phyloP scores from a whole-genome alignment of 2,113 vertebrate genomes.

The Trichomycterus rosablanca region DNA sequence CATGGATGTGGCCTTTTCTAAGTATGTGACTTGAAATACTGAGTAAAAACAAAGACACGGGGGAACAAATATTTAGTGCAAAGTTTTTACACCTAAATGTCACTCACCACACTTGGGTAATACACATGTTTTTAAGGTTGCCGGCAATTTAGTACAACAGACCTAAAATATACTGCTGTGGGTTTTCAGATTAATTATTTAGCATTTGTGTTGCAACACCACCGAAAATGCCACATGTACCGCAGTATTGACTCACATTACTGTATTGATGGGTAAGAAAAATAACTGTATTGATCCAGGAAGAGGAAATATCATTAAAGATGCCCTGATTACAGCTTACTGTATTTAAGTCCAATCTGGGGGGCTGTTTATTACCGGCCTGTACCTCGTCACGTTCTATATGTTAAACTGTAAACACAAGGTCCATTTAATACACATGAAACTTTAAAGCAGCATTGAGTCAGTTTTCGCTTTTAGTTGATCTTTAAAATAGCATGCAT shows the following conservation, averaged over 20 bases:
- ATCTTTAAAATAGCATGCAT: too few species aligned
- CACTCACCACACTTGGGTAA: conserved; percentile 19
- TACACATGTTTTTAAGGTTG: conserved; percentile 4
- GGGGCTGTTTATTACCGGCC: too few species aligned
- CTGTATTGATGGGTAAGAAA: neutral
- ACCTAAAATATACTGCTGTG: neutral
- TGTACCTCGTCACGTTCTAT: too few species aligned
- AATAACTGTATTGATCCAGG: neutral
- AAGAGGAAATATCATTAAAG: neutral
- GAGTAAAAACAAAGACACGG: neutral
- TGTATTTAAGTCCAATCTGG: too few species aligned
- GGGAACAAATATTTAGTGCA: neutral
- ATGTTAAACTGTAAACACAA: too few species aligned
- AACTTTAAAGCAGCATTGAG: too few species aligned
- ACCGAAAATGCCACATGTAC: neutral
- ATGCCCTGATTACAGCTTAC: neutral
- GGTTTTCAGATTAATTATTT: neutral
- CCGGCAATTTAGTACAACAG: neutral
- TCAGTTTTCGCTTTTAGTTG: too few species aligned
- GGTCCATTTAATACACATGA: too few species aligned
- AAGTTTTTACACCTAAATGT: conserved; percentile 5
- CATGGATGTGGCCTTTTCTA: too few species aligned
- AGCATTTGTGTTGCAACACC: neutral
- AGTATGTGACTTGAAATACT: neutral
- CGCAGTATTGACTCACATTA: neutral